phyloP scores from a whole-genome alignment of 2,888 invertebrate genomes.

The Elysia crispata region DNA sequence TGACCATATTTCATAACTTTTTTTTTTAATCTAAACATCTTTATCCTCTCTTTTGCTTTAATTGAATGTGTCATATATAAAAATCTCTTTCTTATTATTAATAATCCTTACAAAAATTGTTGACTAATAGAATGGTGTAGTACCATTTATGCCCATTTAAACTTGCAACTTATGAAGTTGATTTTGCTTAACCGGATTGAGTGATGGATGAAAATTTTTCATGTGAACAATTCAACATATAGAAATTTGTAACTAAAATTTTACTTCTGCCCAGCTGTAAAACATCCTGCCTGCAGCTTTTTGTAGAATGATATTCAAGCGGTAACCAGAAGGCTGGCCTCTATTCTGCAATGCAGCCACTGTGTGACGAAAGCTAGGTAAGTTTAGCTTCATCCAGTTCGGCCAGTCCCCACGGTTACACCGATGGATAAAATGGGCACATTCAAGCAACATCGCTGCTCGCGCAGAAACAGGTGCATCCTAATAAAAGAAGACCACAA shows the following conservation, averaged over 20 bases:
- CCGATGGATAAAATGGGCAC: slow-evolving; percentile 96
- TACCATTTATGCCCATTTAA: too few relatives aligned
- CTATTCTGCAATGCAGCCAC: slow-evolving; percentile 76
- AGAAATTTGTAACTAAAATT: not conserved
- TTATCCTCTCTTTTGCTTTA: too few relatives aligned
- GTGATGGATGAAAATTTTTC: too few relatives aligned
- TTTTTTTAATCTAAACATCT: too few relatives aligned
- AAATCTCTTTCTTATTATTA: too few relatives aligned
- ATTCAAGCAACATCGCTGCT: slow-evolving; percentile 94
- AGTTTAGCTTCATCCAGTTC: slow-evolving; percentile 94
- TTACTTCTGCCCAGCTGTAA: slow-evolving; percentile 94
- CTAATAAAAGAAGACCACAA: slow-evolving; percentile 78
- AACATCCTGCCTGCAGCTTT: slow-evolving; percentile 97
- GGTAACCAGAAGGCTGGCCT: slow-evolving; percentile 81
- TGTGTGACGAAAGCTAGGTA: slow-evolving; percentile 82
- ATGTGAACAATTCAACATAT: too few relatives aligned
- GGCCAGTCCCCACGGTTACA: slow-evolving; percentile 99
- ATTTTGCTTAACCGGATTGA: too few relatives aligned
- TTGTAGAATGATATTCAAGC: slow-evolving; percentile 83
- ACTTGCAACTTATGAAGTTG: too few relatives aligned
- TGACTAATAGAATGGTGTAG: too few relatives aligned
- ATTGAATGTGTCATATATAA: too few relatives aligned
- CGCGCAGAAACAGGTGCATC: slow-evolving; percentile 95
- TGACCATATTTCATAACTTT: too few relatives aligned
- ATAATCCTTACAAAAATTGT: too few relatives aligned